Conservation (phyloP, 1,140 invertebrate genomes). For the Drosophila lini region DNA sequence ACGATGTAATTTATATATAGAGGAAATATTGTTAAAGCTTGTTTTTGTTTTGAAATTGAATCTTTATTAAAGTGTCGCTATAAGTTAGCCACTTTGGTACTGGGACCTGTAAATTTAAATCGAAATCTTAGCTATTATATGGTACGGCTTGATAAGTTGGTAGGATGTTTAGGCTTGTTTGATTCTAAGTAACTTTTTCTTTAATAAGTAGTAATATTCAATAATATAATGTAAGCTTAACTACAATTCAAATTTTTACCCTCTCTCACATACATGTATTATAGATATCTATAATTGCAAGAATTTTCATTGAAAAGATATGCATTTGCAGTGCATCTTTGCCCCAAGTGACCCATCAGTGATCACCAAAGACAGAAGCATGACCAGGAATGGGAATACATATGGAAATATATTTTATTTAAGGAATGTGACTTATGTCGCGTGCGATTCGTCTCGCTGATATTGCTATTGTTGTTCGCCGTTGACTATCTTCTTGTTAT, state of each 20-base stretch:
- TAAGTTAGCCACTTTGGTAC: no score
- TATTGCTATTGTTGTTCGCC: slow-evolving; percentile 20
- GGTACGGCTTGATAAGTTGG: no score
- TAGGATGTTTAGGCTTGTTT: background rate
- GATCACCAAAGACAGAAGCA: slow-evolving; percentile 11
- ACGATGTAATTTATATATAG: background rate
- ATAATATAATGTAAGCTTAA: no score
- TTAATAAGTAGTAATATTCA: background rate
- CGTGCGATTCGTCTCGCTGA: slow-evolving; percentile 41
- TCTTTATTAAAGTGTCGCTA: no score
- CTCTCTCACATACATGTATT: background rate
- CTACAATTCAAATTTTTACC: background rate
- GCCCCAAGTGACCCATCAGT: slow-evolving; percentile 22
- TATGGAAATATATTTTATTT: slow-evolving; percentile 22
- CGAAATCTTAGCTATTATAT: no score
- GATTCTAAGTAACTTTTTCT: no score
- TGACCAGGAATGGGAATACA: slow-evolving; percentile 27
- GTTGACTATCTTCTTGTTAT: slow-evolving; percentile 30
- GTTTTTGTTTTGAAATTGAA: no score
- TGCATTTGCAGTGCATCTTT: slow-evolving; percentile 7
- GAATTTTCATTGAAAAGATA: background rate
- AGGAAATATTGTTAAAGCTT: background rate
- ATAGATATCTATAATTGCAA: background rate
- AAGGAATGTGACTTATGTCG: slow-evolving; percentile 33
- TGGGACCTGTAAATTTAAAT: no score